Conservation (phyloP, 2,888 invertebrate genomes). For the Hirtodrosophila histrioides region DNA sequence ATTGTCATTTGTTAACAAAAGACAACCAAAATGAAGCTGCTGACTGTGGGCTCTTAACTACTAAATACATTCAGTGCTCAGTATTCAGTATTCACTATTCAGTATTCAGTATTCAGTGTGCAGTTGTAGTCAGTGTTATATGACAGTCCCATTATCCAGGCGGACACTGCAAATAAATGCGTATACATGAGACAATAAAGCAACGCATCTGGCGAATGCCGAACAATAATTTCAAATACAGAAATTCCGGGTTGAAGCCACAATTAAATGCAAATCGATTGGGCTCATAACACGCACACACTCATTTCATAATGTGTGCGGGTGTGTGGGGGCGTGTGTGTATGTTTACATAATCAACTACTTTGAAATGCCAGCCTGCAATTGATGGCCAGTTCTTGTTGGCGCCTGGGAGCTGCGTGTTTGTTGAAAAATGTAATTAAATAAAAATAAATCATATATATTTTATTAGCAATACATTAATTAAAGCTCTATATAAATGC, state of each 20-base stretch:
- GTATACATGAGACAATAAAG: slow-evolving; percentile 40
- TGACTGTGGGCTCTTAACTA: slow-evolving; percentile 68
- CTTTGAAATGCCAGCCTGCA: slow-evolving; percentile 33
- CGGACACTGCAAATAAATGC: slow-evolving; percentile 35
- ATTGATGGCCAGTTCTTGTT: slow-evolving; percentile 40
- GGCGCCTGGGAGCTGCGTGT: not conserved
- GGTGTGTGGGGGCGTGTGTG: slow-evolving; percentile 4
- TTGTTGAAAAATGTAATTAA: not conserved
- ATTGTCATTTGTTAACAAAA: slow-evolving; percentile 76
- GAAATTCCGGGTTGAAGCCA: slow-evolving; percentile 65
- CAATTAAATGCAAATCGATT: slow-evolving; percentile 78
- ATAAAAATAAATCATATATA: no score
- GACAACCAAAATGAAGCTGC: slow-evolving; percentile 53
- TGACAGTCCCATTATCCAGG: slow-evolving; percentile 54
- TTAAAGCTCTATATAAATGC: not conserved
- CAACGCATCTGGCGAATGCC: slow-evolving; percentile 19
- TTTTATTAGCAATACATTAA: no score
- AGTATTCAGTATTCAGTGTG: no score
- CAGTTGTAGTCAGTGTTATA: slow-evolving; percentile 10
- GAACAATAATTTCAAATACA: slow-evolving; percentile 74
- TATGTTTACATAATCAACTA: slow-evolving; percentile 16
- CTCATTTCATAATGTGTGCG: not conserved
- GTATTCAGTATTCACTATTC: no score
- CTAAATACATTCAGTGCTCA: slow-evolving; percentile 56
- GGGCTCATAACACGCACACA: slow-evolving; percentile 35